Percentiles rank a stretch among this genome's conserved stretches.
phyloP scores from a whole-genome alignment of 1,140 invertebrate species.

The Cardiocondyla obscurior region DNA sequence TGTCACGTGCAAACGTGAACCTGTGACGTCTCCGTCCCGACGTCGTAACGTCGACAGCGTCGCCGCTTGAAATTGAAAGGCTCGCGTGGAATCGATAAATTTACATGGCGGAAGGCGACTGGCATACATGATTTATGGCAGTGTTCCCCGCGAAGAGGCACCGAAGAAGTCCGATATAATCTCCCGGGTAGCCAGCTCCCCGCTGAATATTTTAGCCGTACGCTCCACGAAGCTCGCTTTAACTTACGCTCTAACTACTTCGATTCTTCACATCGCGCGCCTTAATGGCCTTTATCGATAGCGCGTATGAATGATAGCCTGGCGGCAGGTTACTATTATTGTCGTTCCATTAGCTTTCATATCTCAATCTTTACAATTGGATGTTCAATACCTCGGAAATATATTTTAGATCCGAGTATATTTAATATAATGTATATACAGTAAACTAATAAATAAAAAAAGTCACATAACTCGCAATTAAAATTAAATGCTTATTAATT shows the following conservation, averaged over 20 bases:
- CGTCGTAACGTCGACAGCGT: background rate
- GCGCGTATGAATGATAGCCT: background rate
- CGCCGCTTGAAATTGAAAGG: constrained; percentile 35
- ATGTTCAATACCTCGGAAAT: background rate
- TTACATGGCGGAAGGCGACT: constrained; percentile 31
- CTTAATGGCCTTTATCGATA: constrained; percentile 19
- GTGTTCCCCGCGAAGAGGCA: constrained; percentile 24
- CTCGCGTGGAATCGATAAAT: constrained; percentile 38
- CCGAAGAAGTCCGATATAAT: constrained; percentile 42
- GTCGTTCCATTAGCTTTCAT: background rate
- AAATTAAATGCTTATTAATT: background rate
- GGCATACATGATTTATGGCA: constrained; percentile 43
- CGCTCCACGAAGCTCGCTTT: background rate
- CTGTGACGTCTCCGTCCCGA: background rate
- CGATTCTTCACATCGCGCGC: constrained; percentile 12
- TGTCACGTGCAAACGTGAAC: background rate
- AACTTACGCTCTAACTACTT: background rate
- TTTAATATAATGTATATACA: background rate
- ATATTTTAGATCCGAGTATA: background rate
- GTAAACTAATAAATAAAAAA: background rate
- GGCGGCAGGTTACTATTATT: background rate
- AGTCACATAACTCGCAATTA: background rate
- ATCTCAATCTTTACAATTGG: background rate
- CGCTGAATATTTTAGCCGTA: constrained; percentile 40
- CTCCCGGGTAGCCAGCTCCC: constrained; percentile 26